A percentile compares a stretch with the other conserved stretches of the same genome.
Conservation (phyloP, 2,888 invertebrate species). For the Megamerina dolium region DNA sequence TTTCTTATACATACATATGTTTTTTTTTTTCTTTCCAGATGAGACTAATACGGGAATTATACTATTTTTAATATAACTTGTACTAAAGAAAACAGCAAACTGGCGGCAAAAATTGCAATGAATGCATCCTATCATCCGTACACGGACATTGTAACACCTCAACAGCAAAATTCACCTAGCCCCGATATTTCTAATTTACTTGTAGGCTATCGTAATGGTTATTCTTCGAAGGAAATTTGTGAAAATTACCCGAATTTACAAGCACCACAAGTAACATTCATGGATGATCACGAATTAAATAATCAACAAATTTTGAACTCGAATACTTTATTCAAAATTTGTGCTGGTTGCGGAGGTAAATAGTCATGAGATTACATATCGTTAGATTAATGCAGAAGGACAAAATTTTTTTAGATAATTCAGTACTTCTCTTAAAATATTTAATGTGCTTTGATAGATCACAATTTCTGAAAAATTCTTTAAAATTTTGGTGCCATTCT, state of each 20-base stretch:
- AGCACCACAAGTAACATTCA: constrained; percentile 41
- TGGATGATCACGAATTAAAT: constrained; percentile 44
- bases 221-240: constrained; percentile 39
- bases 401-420: too few species aligned
- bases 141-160: constrained; percentile 72
- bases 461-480: not conserved
- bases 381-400: too few species aligned
- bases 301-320: constrained; percentile 44
- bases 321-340: constrained; percentile 61
- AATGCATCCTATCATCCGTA: constrained; percentile 87
- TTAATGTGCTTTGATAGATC: not conserved
- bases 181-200: constrained; percentile 59
- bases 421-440: too few species aligned
- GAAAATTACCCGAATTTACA: constrained; percentile 48
- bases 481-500: too few species aligned
- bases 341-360: constrained; percentile 81
- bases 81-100: constrained; percentile 61
- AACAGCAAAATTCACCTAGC: constrained; percentile 58
- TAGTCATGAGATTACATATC: too few species aligned
- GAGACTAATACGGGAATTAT: too few species aligned
- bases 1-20: too few species aligned
- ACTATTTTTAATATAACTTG: too few species aligned
- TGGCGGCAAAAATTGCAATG: constrained; percentile 83
- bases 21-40: too few species aligned
- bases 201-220: constrained; percentile 51